Evolutionary conservation across 2,797 vertebrate genomes (phyloP), one percentile per base, ranked within the genome.

Genomic region (Helarctos malayanus): DNA sequence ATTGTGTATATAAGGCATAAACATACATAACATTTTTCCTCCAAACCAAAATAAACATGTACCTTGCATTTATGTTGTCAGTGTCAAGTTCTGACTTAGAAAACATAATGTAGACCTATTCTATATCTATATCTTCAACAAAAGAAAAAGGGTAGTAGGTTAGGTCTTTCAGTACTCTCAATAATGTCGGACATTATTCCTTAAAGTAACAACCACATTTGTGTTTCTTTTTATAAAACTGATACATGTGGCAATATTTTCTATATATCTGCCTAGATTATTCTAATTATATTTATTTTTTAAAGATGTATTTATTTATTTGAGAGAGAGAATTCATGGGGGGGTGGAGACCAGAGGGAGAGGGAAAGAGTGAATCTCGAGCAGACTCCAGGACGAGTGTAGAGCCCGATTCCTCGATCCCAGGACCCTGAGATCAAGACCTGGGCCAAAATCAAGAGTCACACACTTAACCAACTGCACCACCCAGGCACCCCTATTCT

Each of bases 41-140:
- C 52, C 57, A 89, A 47, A 57, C 38, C 73, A 92, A 92, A 85
- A 94, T 54, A 92, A 80, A 92, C 29, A 93, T 45, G 65, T 6
- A 90, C 18, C 47, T 87, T 45, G 5, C 18, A 96, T 65, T 79
- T 56, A 86, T 32, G 47, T 82, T 89, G 81, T 82, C 54, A 87
- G 14, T 29, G 61, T 68, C 25, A 65, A 94, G 27, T 75, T 87
- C n/a, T 54, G 80, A 25, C 32, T 83, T 79, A 73, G 29, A 90
- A 95, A 92, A 73, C 8, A 54, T 59, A 94, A 73, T 1, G 0
- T 32, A 81, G n/a, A 78, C 13, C 11, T 86, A 87, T 49, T 89
- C 14, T 82, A 47, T 10, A 68, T 35, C 3, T 52, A 35, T 15
- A 71, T 38, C 25, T 89, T 7, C 12, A 23, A 49, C 49, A 76